phyloP scores from a whole-genome alignment of 2,888 invertebrate genomes.

The Pachydiplax longipennis region DNA sequence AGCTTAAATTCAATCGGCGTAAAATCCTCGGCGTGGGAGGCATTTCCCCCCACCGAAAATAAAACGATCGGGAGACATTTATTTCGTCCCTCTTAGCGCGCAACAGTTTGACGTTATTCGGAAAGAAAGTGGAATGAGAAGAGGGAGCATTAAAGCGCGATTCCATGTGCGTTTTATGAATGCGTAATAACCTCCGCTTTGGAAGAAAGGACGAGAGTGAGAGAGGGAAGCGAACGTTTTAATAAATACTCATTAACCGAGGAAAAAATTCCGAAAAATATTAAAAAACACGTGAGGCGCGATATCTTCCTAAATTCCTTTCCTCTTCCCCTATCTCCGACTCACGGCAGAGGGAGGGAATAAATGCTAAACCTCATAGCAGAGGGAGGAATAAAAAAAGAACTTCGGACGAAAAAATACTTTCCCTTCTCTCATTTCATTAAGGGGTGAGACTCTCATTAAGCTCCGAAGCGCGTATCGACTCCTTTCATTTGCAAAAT shows the following conservation, averaged over 20 bases:
- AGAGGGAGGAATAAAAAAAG: not conserved
- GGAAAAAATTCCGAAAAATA: not conserved
- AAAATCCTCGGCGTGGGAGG: not conserved
- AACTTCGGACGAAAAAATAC: not conserved
- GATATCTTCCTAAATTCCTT: not conserved
- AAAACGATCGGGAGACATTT: not conserved
- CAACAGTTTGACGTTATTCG: not conserved
- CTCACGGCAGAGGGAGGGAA: too few species aligned
- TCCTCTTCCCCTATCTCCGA: not conserved
- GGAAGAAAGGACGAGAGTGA: not conserved
- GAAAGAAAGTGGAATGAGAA: not conserved
- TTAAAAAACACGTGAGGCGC: not conserved
- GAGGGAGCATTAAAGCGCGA: not conserved
- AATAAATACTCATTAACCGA: not conserved
- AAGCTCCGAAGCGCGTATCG: not conserved
- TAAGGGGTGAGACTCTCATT: constrained; percentile 17
- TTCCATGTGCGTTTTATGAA: not conserved
- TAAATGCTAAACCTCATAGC: too few species aligned
- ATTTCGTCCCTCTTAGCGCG: not conserved
- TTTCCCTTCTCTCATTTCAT: constrained; percentile 12
- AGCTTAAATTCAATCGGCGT: not conserved
- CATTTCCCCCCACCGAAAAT: not conserved
- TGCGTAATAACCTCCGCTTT: not conserved
- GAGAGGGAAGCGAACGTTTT: not conserved
- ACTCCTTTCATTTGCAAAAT: constrained; percentile 13